Evolutionary conservation across 2,888 invertebrate species (phyloP), one percentile per base, ranked within the genome.

Genomic region (Galerucella calmariensis): DNA sequence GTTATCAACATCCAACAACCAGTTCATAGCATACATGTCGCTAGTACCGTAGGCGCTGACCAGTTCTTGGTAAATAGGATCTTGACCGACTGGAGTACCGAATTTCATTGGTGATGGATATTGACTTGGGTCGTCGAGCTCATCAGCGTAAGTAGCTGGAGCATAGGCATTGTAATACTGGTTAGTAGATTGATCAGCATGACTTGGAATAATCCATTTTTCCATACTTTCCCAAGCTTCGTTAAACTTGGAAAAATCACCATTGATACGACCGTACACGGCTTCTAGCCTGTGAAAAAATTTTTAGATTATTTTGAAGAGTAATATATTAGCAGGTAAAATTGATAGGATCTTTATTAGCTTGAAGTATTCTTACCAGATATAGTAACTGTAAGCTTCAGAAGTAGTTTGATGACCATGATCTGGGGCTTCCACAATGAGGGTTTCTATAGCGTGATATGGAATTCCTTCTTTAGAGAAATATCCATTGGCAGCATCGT

Each of bases 321-420:
- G 14, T 9, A 16, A 66, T 46, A 6, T 44, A 2, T 59, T 44
- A 66, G 8, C 8, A 11, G 12, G 46, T 46, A 46, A 46, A 46
- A 46, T 11, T 3, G n/a, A n/a, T n/a, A 8, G 11, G 11, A 8
- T 46, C 9, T 6, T 44, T 5, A 20, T 16, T 20, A 16, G 10
- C 2, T 20, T 58, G 20, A 14, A 0, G 0, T 27, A 44, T n/a
- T 65, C 56, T 63, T 65, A 71, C 77, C 77, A 78, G 16, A 78
- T 16, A 27, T 76, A 80, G 66, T 79, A 81, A 75, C 80, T 81
- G 78, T 69, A 78, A 9, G 81, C 82, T 74, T 82, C 82, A 9
- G 82, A 82, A 20, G 81, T 81, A 9, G 80, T 81, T 76, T 81
- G 78, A 63, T 81, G 81, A 8, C 81, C 82, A 51, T 81, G 72